These are phyloP conservation scores for Sebastes cheni DNA, from an alignment of 2,797 vertebrate species.

Conservation along the genomic window DNA sequence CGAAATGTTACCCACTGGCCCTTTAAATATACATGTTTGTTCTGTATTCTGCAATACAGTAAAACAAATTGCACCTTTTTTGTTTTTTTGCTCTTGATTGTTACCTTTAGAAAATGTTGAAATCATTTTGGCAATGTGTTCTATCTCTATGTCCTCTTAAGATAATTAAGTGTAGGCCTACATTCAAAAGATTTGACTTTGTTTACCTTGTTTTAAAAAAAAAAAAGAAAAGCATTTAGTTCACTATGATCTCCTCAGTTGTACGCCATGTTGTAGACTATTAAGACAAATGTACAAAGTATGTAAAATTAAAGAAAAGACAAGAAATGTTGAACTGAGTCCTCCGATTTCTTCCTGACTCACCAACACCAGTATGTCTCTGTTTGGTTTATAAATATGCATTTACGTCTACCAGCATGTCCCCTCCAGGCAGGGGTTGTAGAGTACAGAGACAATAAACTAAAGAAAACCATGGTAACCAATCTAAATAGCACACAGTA, in stretches of 20 bases:
- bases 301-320: not conserved
- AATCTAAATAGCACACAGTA: not conserved
- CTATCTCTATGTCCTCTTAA: not conserved
- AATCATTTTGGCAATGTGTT: no score
- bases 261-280: not conserved
- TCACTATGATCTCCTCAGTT: not conserved
- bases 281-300: not conserved
- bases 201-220: not conserved
- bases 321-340: not conserved
- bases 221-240: not conserved
- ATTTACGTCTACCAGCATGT: conserved; percentile 6
- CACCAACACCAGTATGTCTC: not conserved
- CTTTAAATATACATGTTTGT: not conserved
- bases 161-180: not conserved
- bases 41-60: not conserved
- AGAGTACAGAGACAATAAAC: not conserved
- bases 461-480: not conserved
- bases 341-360: not conserved
- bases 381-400: conserved; percentile 47
- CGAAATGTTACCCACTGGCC: no score
- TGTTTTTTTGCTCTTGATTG: not conserved
- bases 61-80: not conserved
- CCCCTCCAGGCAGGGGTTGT: no score
- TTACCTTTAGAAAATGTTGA: not conserved
- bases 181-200: not conserved